Evolutionary conservation across 2,113 vertebrate species (phyloP), one percentile per base, ranked within the genome.

Genomic region (Datnioides undecimradiatus): DNA sequence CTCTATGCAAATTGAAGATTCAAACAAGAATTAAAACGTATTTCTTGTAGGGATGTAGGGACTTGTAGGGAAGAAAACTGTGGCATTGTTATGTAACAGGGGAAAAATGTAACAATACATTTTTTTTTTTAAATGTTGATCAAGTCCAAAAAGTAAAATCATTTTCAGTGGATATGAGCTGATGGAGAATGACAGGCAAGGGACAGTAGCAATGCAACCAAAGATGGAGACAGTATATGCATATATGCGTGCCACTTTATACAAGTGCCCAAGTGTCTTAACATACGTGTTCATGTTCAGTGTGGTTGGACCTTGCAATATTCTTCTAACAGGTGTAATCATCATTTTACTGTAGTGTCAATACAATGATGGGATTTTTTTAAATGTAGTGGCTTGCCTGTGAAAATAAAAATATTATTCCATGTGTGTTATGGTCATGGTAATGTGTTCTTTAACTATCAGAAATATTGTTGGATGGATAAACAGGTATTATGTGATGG

Each of bases 371-470:
- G 62, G 43, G 66, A 68, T 76, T 41, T 41, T 38, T 51, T 45
- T 55, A 13, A 46, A 69, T 31, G 34, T 69, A 58, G 58, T 81
- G 54, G 51, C 75, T 90, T 90, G 82, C 75, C 81, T 89, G 54
- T 80, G 46, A 84, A 81, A 93, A 93, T 92, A 90, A 90, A 92
- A 82, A 66, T 63, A 64, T 70, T 78, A 72, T 79, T 79, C 69
- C 17, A 33, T 43, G 33, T 55, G 21, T 71, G 11, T 67, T 14
- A 17, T 70, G 16, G 64, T 29, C 17, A 40, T 40, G 55, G 21
- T 60, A 33, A 14, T 60, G 3, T 41, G 8, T 84, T 73, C 16
- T 70, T 70, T 40, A 36, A 45, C 29, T 23, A 12, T 0, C 19
- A 13, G 10, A 73, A 45, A 57, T 23, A 6, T 36, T 41, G n/a